Evolutionary conservation across 2,797 vertebrate genomes (phyloP), one percentile per base, ranked within the genome.

Genomic region (Oreortyx pictus): DNA sequence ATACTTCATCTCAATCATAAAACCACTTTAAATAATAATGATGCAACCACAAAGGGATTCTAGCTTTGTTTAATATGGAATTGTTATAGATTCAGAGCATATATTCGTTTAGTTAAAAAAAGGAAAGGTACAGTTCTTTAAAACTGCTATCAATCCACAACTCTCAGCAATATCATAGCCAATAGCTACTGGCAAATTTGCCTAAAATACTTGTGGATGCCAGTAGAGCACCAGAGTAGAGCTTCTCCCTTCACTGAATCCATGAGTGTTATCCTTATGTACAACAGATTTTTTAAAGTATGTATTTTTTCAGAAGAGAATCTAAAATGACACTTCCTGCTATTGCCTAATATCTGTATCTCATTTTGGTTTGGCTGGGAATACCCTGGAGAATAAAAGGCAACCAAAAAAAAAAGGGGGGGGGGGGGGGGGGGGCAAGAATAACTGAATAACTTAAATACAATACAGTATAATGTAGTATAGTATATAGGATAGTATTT

Each of bases 231-330:
- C 18, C 56, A 81, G 44, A 77, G 24, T 56, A 64, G 13, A 86
- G 60, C 15, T 84, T 68, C 59, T 60, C 27, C 25, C 9, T 43
- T 65, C n/a, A 25, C 10, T 14, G 50, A 79, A 41, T 29, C 15
- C 37, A 2, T 3, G 12, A 71, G 6, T 25, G 76, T 80, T 56
- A 57, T 10, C 41, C 6, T 23, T 18, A 56, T 41, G 29, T 13
- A 11, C 56, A 46, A 0, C 5, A 33, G 15, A 19, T 31, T 5
- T 86, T 67, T n/a, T 15, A 67, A 89, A 2, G 1, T 1, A 4
- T 4, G 14, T 27, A 17, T 39, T 92, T 62, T 54, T 66, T 85
- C 22, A 90, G 39, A 79, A 76, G 1, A 10, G 9, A 82, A 15
- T 33, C 72, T 84, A 75, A 27, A 66, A 89, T 82, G 84, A 31